A percentile compares a stretch with the other conserved stretches of the same genome.
These are phyloP conservation scores for Nasua narica DNA, from an alignment of 2,797 vertebrate species.

Conservation along the genomic window DNA sequence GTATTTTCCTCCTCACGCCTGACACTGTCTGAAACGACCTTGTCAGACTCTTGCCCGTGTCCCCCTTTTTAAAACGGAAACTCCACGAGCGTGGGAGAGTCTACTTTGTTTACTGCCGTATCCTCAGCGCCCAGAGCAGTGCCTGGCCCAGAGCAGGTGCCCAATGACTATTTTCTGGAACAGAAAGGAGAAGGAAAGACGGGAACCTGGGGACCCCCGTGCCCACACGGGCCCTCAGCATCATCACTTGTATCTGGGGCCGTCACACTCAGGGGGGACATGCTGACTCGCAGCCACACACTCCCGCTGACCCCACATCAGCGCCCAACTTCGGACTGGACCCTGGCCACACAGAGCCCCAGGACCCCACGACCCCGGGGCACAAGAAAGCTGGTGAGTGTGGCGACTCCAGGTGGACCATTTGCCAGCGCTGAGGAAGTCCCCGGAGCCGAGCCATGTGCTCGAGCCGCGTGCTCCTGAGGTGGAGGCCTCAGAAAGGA, in stretches of 20 bases:
- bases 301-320: background rate
- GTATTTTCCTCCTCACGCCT: background rate
- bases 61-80: background rate
- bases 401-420: background rate
- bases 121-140: background rate
- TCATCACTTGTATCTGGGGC: background rate
- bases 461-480: background rate
- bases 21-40: background rate
- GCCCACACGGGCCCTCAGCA: background rate
- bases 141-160: background rate
- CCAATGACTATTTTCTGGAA: background rate
- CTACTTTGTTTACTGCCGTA: background rate
- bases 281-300: background rate
- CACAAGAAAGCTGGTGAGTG: background rate
- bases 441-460: background rate
- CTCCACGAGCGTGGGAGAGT: background rate
- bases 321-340: background rate
- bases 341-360: background rate
- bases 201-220: background rate
- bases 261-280: background rate
- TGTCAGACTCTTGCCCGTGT: background rate
- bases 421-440: background rate
- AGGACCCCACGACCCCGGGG: background rate
- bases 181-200: background rate
- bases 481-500: background rate